Conservation (phyloP, 2,113 vertebrate species). For the Eira barbara region DNA sequence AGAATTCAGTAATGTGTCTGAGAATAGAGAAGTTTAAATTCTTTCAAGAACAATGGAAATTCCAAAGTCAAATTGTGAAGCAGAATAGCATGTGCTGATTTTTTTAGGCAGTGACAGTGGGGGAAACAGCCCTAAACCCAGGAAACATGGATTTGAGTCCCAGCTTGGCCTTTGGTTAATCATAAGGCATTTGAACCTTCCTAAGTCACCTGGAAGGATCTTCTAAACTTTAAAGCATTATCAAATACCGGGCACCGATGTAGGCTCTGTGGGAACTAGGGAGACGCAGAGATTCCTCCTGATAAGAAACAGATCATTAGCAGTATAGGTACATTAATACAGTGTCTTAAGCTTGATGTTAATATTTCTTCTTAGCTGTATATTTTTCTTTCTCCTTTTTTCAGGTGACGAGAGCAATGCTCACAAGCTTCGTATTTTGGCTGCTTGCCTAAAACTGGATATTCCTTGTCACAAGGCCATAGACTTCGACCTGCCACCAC, state of each 20-base stretch:
- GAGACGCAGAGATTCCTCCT: neutral
- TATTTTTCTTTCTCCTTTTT: neutral
- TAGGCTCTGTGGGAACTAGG: neutral
- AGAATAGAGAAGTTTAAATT: neutral
- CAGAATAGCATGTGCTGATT: neutral
- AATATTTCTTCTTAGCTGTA: neutral
- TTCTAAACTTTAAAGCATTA: neutral
- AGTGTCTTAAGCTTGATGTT: neutral
- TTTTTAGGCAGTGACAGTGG: neutral
- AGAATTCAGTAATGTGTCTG: neutral
- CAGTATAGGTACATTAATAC: neutral
- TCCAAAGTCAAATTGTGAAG: neutral
- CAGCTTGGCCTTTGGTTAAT: neutral
- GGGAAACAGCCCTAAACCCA: neutral
- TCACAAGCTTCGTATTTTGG: conserved; percentile 71
- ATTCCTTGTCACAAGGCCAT: conserved; percentile 50
- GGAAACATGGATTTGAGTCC: neutral
- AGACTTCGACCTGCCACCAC: neutral
- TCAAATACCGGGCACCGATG: neutral
- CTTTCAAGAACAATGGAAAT: neutral
- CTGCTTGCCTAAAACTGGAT: conserved; percentile 89
- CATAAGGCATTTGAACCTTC: neutral
- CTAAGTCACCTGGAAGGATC: neutral
- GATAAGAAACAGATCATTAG: neutral
- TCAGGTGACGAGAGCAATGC: conserved; percentile 48